These are phyloP conservation scores for Cyclopterus lumpus DNA, from an alignment of 2,797 vertebrate species.

Conservation along the genomic window DNA sequence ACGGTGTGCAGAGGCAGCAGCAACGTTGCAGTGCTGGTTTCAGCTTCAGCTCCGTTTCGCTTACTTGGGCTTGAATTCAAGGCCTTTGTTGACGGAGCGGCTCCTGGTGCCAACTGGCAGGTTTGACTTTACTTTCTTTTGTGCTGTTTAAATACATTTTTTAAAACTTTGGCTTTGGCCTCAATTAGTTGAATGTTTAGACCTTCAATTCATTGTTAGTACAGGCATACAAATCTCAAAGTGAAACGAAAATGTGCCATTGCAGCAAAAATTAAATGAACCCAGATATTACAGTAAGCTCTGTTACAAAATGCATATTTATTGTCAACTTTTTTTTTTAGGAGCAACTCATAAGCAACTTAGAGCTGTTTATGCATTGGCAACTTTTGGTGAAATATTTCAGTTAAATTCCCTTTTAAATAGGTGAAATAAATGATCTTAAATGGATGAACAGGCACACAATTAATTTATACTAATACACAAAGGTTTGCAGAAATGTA, in stretches of 20 bases:
- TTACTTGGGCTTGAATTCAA: slow-evolving; percentile 58
- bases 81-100: slow-evolving; percentile 65
- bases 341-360: background rate
- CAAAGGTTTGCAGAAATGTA: background rate
- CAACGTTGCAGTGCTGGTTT: slow-evolving; percentile 26
- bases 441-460: background rate
- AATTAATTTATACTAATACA: background rate
- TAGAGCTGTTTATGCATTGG: background rate
- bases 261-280: slow-evolving; percentile 36
- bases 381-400: background rate
- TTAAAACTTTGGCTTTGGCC: slow-evolving; percentile 79
- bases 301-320: slow-evolving; percentile 12
- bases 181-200: slow-evolving; percentile 76
- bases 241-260: slow-evolving; percentile 49
- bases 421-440: background rate
- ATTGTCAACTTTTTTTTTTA: background rate
- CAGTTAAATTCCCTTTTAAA: slow-evolving; percentile 1
- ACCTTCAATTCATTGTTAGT: slow-evolving; percentile 70
- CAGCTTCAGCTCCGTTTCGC: slow-evolving; percentile 60
- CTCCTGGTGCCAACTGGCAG: slow-evolving; percentile 73
- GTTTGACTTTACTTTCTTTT: slow-evolving; percentile 72
- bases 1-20: slow-evolving; percentile 46
- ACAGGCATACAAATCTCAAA: slow-evolving; percentile 39
- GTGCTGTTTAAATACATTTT: slow-evolving; percentile 75
- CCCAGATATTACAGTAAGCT: slow-evolving; percentile 39